phyloP scores from a whole-genome alignment of 2,113 vertebrate genomes.

The Antennarius striatus region DNA sequence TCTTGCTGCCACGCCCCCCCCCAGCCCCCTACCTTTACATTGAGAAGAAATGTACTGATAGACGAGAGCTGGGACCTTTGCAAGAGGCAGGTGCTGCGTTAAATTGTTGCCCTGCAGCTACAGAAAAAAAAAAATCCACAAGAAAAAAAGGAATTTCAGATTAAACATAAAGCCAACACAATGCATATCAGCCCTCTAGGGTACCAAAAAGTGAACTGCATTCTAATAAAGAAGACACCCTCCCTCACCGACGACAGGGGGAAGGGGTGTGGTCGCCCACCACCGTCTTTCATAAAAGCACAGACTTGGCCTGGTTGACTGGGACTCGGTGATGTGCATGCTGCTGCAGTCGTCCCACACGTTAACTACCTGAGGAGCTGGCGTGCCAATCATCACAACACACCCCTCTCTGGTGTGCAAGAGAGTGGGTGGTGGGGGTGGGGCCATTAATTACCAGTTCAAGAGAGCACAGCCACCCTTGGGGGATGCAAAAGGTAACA shows the following conservation, averaged over 20 bases:
- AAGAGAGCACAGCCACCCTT: slow-evolving; percentile 68
- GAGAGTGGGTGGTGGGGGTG: slow-evolving; percentile 68
- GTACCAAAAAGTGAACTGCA: slow-evolving; percentile 79
- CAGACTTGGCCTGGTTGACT: slow-evolving; percentile 40
- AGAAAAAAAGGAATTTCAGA: slow-evolving; percentile 85
- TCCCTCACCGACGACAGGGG: slow-evolving; percentile 26
- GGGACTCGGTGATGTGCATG: slow-evolving; percentile 57
- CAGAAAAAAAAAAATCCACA: slow-evolving; percentile 58
- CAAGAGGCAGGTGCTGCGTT: slow-evolving; percentile 74
- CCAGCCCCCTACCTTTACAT: slow-evolving; percentile 38
- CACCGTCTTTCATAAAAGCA: slow-evolving; percentile 43
- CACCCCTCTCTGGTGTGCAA: slow-evolving; percentile 54
- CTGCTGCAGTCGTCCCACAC: slow-evolving; percentile 41
- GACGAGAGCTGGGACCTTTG: slow-evolving; percentile 67
- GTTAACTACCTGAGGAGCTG: slow-evolving; percentile 49
- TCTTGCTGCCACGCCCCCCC: slow-evolving; percentile 6
- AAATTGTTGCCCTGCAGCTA: slow-evolving; percentile 78
- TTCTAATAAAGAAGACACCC: slow-evolving; percentile 65
- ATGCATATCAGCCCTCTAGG: slow-evolving; percentile 85
- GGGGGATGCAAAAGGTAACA: slow-evolving; percentile 57
- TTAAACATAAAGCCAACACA: slow-evolving; percentile 79
- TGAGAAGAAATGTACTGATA: slow-evolving; percentile 65
- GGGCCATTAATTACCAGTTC: slow-evolving; percentile 79
- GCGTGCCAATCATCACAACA: slow-evolving; percentile 60
- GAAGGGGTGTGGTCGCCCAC: slow-evolving; percentile 29